A percentile compares a stretch with the other conserved stretches of the same genome.
Conservation (phyloP, 2,888 invertebrate genomes). For the Incurvaria masculella region DNA sequence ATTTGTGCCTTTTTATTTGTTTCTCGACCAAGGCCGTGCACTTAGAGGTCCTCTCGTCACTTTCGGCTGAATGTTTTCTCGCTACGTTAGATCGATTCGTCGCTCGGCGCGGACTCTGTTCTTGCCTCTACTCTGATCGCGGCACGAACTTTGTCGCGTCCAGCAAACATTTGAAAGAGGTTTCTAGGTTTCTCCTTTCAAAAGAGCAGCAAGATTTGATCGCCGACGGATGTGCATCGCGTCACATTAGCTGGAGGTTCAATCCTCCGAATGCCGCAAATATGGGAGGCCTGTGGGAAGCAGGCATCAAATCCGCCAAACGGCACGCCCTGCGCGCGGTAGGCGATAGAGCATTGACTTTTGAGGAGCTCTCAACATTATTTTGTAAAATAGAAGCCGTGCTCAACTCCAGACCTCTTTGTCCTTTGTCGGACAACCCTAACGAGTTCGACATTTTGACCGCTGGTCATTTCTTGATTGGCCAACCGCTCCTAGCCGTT, state of each 20-base stretch:
- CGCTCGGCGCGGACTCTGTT: slow-evolving; percentile 18
- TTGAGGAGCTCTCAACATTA: slow-evolving; percentile 14
- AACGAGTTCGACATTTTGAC: slow-evolving; percentile 11
- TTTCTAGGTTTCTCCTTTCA: not conserved
- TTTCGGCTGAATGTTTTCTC: slow-evolving; percentile 19
- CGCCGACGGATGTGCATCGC: not conserved
- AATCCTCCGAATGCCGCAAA: slow-evolving; percentile 6
- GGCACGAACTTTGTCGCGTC: slow-evolving; percentile 21
- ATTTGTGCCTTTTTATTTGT: slow-evolving; percentile 19
- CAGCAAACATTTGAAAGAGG: slow-evolving; percentile 7
- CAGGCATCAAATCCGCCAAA: slow-evolving; percentile 2
- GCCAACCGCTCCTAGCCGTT: slow-evolving; percentile 5
- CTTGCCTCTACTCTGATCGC: slow-evolving; percentile 18
- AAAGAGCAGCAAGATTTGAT: not conserved
- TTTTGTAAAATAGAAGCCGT: slow-evolving; percentile 11
- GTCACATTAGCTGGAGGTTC: not conserved
- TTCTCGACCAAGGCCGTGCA: slow-evolving; percentile 17
- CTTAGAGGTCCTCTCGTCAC: slow-evolving; percentile 16
- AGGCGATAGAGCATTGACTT: slow-evolving; percentile 7
- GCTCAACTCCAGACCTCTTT: slow-evolving; percentile 12
- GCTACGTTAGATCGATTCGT: slow-evolving; percentile 21
- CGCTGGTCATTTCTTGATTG: slow-evolving; percentile 12
- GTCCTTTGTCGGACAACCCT: slow-evolving; percentile 8
- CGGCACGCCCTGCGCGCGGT: not conserved
- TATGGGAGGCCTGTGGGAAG: slow-evolving; percentile 10